Evolutionary conservation across 2,113 vertebrate species (phyloP).

Genomic region (Empidonax alnorum): DNA sequence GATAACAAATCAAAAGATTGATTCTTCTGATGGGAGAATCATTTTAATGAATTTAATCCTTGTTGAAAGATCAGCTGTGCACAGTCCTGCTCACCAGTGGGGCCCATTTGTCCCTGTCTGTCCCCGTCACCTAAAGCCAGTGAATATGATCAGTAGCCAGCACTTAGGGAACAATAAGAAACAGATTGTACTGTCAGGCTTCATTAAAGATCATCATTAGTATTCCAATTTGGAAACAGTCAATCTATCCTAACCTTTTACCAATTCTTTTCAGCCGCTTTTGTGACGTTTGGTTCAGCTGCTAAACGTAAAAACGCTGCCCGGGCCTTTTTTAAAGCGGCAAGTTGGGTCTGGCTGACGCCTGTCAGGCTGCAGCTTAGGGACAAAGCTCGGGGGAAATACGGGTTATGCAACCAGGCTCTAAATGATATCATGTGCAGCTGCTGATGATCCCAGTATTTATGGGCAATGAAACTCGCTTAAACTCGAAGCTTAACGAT

Average conservation of each 20-base stretch:
- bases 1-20: constrained; percentile 81
- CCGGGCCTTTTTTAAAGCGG: constrained; percentile 12
- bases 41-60: constrained; percentile 97
- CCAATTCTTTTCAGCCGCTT: constrained; percentile 71
- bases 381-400: constrained; percentile 61
- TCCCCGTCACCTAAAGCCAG: constrained; percentile 73
- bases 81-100: constrained; percentile 78
- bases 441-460: constrained; percentile 54
- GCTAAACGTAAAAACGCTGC: constrained; percentile 61
- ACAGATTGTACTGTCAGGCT: constrained; percentile 99
- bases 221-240: constrained; percentile 90
- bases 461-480: constrained; percentile 60
- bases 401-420: constrained; percentile 6
- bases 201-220: constrained; percentile 99
- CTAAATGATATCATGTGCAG: constrained; percentile 66
- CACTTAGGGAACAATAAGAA: constrained; percentile 94
- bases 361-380: constrained; percentile 74
- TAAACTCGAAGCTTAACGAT: neutral
- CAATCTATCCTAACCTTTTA: constrained; percentile 75
- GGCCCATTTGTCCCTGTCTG: constrained; percentile 76
- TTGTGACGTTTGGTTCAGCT: constrained; percentile 83
- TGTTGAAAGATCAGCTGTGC: constrained; percentile 89
- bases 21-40: constrained; percentile 77
- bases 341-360: constrained; percentile 63
- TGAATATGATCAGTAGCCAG: constrained; percentile 84